phyloP scores from a whole-genome alignment of 2,113 vertebrate genomes.

The Passer domesticus region DNA sequence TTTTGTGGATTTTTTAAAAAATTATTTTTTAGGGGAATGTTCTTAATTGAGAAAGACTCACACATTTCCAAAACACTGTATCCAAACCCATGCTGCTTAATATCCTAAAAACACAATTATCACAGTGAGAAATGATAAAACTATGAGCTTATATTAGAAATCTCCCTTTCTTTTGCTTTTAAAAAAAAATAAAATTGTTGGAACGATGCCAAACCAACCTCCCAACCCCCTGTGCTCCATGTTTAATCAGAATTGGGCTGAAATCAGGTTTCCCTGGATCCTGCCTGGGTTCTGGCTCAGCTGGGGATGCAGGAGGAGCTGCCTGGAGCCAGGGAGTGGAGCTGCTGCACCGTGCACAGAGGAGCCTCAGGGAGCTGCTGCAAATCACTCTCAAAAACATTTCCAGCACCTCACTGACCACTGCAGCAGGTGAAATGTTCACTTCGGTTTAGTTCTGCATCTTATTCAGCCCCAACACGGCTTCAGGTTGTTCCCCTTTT shows the following conservation, averaged over 20 bases:
- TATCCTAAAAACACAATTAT: not conserved
- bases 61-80: not conserved
- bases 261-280: rapidly evolving
- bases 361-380: not conserved
- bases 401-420: rapidly evolving
- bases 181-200: not conserved
- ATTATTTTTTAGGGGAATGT: rapidly evolving
- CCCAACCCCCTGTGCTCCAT: rapidly evolving
- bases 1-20: rapidly evolving
- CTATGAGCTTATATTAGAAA: rapidly evolving
- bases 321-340: slow-evolving; percentile 8
- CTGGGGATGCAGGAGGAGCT: not conserved
- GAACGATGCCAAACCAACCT: not conserved
- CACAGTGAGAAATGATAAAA: not conserved
- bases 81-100: not conserved
- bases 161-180: not conserved
- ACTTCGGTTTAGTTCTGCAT: not conserved
- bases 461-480: too few relatives aligned
- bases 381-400: not conserved
- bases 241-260: rapidly evolving
- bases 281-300: not conserved
- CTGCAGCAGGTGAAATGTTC: not conserved
- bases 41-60: not conserved
- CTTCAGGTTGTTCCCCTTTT: not conserved
- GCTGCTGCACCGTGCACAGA: not conserved